Base-by-base conservation (phyloP, 2,888 invertebrate genomes). In the Uloborus plumipes region DNA sequence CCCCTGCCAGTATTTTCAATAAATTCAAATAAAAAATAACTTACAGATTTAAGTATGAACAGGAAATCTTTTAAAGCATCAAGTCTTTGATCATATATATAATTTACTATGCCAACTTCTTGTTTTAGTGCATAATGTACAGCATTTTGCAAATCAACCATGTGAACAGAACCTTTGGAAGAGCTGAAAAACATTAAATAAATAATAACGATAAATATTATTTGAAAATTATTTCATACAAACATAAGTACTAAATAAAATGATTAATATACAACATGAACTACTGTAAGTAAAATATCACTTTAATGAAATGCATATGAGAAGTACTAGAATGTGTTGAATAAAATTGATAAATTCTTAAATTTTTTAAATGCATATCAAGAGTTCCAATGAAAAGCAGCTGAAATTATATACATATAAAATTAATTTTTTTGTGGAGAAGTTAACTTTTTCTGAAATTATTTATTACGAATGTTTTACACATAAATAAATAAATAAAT, bases 121-220 rank as follows among this genome's bases (percentile, higher is more conserved):
- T 94, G 94, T 85, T 92, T 92, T 31, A 99, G 90, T 65, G 94
- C 93, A 87, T 94, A 94, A 86, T 93, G 92, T n/a, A 99, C 89
- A 0, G 95, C 94, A 87, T 94, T 94, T 89, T 97, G 95, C 80
- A 99, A 89, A 90, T 99, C 99, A 85, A 93, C 92, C 89, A 95
- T 94, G 88, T 94, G 95, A 0, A 97, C 88, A 71, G 85, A 84
- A 14, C 81, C 59, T 20, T 20, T 20, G 15, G 16, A 18, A 13
- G 66, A 20, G 2, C 82, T 83, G 20, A 50, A 62, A n/a, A 53
- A 58, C 47, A 39, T 49, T 9, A 22, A 31, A 47, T 53, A 47
- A n/a, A 2, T 65, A 49, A 14, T 70, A 55, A 55, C 18, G 26
- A 58, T 22, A 58, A 70, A 53, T 47, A 65, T n/a, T 16, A n/a